Base-by-base conservation (phyloP, 2,797 vertebrate genomes). In the Sebastiscus albofasciatus region DNA sequence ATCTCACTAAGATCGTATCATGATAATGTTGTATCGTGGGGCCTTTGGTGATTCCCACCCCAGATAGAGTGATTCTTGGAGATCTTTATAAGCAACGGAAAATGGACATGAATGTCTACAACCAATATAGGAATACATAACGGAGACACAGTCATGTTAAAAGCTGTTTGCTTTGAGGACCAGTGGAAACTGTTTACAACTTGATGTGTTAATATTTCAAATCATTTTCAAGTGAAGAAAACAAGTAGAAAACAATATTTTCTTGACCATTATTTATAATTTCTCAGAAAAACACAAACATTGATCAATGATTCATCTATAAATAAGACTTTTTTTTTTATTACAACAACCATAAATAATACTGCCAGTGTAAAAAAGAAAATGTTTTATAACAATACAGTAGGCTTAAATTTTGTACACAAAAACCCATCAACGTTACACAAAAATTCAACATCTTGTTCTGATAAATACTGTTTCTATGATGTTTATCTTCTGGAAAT, bases 311-410 rank as follows among this genome's bases (percentile, higher is more conserved):
- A 70, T 69, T 79, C 64, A 83, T 81, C 84, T 87, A 82, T 86
- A 89, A 86, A 92, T 92, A 89, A 71, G 5, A 88, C 34, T 54
- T 22, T 49, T 71, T 81, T 49, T 79, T 42, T 65, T 79, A 36
- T 77, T 56, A 88, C 72, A 84, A 77, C 65, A 85, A 85, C 42
- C 76, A 93, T 83, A 90, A 89, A 89, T 94, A 95, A 94, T 93
- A 95, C 92, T 94, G 92, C 56, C 69, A 85, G 68, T 81, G 82
- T 94, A 91, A 90, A 93, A 89, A 90, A 86, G 24, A 83, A 70
- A 84, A 87, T 61, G 2, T 81, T 39, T 61, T 67, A 67, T 10
- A 82, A 87, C 42, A 90, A 85, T 87, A 91, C 72, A 83, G 16
- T 33, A 56, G 55, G 67, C 58, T 81, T 78, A 8, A 81, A 69